Base-by-base conservation (phyloP, 2,888 invertebrate genomes). In the Autographa pulchrina region DNA sequence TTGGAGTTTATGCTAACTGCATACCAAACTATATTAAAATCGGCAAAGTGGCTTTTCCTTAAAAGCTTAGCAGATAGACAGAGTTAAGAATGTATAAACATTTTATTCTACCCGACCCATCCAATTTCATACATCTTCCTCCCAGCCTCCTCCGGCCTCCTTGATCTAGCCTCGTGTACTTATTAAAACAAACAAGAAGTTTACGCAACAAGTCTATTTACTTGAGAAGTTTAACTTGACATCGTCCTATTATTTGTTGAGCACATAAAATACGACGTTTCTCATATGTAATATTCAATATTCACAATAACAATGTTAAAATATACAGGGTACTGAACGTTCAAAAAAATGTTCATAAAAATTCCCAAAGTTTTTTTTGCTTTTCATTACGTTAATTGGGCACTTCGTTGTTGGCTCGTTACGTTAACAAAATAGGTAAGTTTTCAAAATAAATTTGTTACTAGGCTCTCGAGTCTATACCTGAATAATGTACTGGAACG, bases 401-500 rank as follows among this genome's bases (percentile, higher is more conserved):
- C 25, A 56, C 25, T 54, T 54, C 54, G 25, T 5, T 56, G 54
- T 56, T 56, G 54, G 20, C 14, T 56, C 20, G 25, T 25, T 56
- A 56, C 54, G 8, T 54, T n/a, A 25, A 25, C 20, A 11, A 25
- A 20, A 25, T 25, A 56, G 7, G n/a, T n/a, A 16, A 13, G 18
- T 25, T 20, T 1, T 20, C 25, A 25, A 25, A 56, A 56, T 56
- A 56, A 56, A 1, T 20, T 2, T 20, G 54, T 54, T 54, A 54
- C 54, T 6, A 54, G 0, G 43, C 20, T 1, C 18, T 18, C 5
- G 11, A 38, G 18, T 18, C 20, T 58, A 59, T 62, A 43, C n/a
- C 59, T 35, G 35, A 35, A 63, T 59, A 43, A 68, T 68, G 59
- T 20, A 48, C 6, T 59, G 63, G 59, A 68, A 63, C 20, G 6